Evolutionary conservation across 2,113 vertebrate genomes (phyloP).

Genomic region (Corvus moneduloides): DNA sequence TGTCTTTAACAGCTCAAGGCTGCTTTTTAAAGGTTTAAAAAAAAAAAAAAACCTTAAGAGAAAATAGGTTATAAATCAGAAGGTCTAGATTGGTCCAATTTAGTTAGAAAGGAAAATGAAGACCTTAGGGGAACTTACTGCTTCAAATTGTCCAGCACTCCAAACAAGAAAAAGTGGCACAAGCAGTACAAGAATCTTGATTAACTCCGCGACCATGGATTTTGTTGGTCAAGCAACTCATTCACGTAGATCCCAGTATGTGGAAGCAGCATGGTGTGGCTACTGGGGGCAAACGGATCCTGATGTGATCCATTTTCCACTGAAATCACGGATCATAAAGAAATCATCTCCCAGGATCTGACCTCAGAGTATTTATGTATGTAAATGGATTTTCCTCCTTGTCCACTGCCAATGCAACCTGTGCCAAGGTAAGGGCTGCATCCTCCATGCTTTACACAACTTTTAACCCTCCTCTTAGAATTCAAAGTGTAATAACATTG

Average conservation of each 20-base stretch:
- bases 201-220: background rate
- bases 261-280: background rate
- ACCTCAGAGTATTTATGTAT: background rate
- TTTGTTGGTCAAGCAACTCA: background rate
- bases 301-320: background rate
- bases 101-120: background rate
- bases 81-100: background rate
- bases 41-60: background rate
- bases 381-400: background rate
- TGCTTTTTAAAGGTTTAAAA: background rate
- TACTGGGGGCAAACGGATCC: background rate
- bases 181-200: background rate
- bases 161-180: background rate
- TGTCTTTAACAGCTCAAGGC: background rate
- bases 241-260: background rate
- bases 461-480: background rate
- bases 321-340: background rate
- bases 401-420: background rate
- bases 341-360: background rate
- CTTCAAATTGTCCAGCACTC: background rate
- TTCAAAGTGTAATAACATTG: background rate
- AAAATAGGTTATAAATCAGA: background rate
- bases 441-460: background rate
- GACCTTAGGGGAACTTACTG: background rate
- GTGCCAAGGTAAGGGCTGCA: background rate